Conservation (phyloP, 2,888 invertebrate genomes). For the Zygogramma bicolorata region DNA sequence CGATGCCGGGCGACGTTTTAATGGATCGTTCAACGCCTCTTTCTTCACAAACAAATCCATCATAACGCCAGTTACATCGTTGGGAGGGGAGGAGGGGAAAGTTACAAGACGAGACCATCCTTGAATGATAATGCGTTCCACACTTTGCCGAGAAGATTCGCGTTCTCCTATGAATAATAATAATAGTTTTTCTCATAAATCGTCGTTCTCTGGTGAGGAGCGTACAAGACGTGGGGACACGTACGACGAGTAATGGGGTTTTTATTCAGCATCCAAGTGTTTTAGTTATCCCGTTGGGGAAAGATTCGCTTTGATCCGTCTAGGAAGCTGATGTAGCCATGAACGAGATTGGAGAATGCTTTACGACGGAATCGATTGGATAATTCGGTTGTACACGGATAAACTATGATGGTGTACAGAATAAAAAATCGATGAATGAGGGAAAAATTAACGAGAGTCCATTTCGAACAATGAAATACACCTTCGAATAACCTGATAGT, state of each 20-base stretch:
- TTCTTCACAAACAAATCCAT: neutral
- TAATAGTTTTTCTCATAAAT: slow-evolving; percentile 10
- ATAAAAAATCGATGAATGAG: too few relatives aligned
- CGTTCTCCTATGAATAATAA: slow-evolving; percentile 8
- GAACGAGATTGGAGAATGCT: too few relatives aligned
- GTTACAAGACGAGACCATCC: slow-evolving; percentile 4
- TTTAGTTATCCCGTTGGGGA: neutral
- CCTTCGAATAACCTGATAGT: too few relatives aligned
- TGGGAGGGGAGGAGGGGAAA: neutral
- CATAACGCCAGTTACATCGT: neutral
- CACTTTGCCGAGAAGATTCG: neutral
- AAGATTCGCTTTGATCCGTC: neutral
- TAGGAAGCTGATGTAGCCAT: too few relatives aligned
- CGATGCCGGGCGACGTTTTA: neutral
- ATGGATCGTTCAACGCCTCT: slow-evolving; percentile 1
- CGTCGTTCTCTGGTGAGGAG: neutral
- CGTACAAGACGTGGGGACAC: neutral
- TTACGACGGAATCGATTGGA: too few relatives aligned
- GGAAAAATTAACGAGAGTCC: too few relatives aligned
- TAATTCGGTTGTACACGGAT: too few relatives aligned
- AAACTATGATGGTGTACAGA: too few relatives aligned
- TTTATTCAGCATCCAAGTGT: neutral
- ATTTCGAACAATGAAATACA: too few relatives aligned
- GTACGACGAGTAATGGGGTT: neutral
- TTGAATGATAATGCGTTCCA: slow-evolving; percentile 3